Percentiles rank a stretch among this genome's conserved stretches.
phyloP scores from a whole-genome alignment of 2,113 vertebrate genomes.

The Hippoglossus stenolepis region DNA sequence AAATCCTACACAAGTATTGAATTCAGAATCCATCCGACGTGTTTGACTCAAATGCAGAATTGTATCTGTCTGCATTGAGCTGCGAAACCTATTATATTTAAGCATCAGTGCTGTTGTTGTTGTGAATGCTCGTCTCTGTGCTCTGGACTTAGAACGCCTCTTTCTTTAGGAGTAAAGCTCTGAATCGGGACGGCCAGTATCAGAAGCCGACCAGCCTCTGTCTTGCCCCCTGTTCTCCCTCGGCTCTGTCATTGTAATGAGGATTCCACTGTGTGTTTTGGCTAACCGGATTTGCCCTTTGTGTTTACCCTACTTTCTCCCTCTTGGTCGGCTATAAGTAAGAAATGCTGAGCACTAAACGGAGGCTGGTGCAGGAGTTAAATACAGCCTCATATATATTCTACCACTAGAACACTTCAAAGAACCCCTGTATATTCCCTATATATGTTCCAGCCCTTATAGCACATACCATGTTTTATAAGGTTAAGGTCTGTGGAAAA shows the following conservation, averaged over 20 bases:
- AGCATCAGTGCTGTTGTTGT: constrained; percentile 18
- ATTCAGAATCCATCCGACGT: constrained; percentile 39
- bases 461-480: background rate
- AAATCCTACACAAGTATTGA: constrained; percentile 37
- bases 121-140: constrained; percentile 45
- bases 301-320: constrained; percentile 72
- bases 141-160: constrained; percentile 30
- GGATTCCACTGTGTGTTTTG: constrained; percentile 64
- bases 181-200: constrained; percentile 61
- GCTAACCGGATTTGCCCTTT: constrained; percentile 67
- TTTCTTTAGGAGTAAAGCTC: constrained; percentile 51
- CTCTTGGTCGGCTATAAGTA: constrained; percentile 41
- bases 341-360: constrained; percentile 14
- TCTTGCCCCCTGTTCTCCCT: constrained; percentile 29
- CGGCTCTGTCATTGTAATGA: constrained; percentile 50
- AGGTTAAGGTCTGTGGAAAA: constrained; percentile 10
- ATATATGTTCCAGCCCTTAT: constrained; percentile 21
- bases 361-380: constrained; percentile 13
- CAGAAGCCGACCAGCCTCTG: constrained; percentile 46
- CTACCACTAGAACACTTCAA: constrained; percentile 6
- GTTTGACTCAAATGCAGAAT: constrained; percentile 19
- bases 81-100: constrained; percentile 21
- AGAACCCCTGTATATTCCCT: background rate
- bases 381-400: background rate
- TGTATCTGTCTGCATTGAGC: constrained; percentile 32